These are phyloP conservation scores for Sus cebifrons DNA, from an alignment of 2,797 vertebrate species.

Conservation along the genomic window DNA sequence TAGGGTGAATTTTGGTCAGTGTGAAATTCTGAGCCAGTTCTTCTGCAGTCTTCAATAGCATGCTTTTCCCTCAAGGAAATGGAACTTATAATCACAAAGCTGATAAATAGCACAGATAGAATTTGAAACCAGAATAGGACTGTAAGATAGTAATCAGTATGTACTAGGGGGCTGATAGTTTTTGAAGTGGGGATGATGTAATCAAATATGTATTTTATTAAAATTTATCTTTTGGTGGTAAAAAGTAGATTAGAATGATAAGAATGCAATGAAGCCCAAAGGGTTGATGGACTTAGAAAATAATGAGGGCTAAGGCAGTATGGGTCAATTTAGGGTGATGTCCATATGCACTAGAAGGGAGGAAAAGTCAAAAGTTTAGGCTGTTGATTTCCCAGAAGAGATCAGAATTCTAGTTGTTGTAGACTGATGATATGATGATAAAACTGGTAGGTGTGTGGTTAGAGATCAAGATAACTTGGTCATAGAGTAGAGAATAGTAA, in stretches of 20 bases:
- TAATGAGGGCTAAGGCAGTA: not conserved
- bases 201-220: not conserved
- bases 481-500: not conserved
- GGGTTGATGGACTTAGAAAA: not conserved
- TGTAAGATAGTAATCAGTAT: not conserved
- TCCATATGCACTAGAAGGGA: not conserved
- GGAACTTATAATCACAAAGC: not conserved
- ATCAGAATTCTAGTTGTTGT: not conserved
- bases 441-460: not conserved
- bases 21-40: not conserved
- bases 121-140: too few species aligned
- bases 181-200: constrained; percentile 5
- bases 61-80: not conserved
- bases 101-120: not conserved
- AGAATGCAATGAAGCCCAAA: not conserved
- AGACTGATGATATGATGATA: not conserved
- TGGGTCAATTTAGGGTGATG: not conserved
- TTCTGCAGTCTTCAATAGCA: not conserved
- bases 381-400: not conserved
- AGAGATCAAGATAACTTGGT: not conserved
- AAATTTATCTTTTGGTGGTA: not conserved
- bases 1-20: not conserved
- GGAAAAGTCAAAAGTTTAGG: constrained; percentile 12
- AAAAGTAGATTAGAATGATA: not conserved
- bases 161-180: not conserved